These are phyloP conservation scores for Apomyelois bistriatella DNA, from an alignment of 2,888 invertebrate species.

Conservation along the genomic window DNA sequence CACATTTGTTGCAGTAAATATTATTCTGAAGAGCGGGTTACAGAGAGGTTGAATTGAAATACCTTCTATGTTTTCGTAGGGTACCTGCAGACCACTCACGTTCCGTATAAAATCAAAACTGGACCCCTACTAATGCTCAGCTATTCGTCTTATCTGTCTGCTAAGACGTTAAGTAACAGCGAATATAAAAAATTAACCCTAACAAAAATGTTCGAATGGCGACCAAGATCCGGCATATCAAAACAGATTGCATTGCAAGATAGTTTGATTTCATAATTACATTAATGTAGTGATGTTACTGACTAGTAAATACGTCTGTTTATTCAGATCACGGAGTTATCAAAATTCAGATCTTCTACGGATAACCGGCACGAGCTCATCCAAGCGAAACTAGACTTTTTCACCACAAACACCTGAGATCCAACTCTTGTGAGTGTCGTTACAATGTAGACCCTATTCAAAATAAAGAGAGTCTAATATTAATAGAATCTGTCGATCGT, in stretches of 20 bases:
- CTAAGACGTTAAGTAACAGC: no score
- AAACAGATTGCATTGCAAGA: no score
- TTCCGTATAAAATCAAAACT: no score
- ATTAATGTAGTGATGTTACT: background rate
- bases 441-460: background rate
- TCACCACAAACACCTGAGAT: conserved; percentile 32
- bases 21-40: background rate
- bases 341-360: conserved; percentile 21
- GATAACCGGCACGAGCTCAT: conserved; percentile 38
- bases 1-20: background rate
- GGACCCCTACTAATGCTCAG: no score
- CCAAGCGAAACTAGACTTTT: conserved; percentile 45
- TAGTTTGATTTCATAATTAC: no score
- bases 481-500: background rate
- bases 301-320: background rate
- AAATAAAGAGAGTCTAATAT: background rate
- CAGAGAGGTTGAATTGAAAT: no score
- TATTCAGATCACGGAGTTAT: conserved; percentile 14
- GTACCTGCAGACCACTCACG: no score
- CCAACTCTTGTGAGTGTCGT: conserved; percentile 19
- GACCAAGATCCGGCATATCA: no score
- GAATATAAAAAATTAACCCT: no score
- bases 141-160: no score
- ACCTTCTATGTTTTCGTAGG: no score
- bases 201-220: no score